Percentiles rank a stretch among this genome's conserved stretches.
Conservation (phyloP, 2,888 invertebrate species). For the Brachyptera risi region DNA sequence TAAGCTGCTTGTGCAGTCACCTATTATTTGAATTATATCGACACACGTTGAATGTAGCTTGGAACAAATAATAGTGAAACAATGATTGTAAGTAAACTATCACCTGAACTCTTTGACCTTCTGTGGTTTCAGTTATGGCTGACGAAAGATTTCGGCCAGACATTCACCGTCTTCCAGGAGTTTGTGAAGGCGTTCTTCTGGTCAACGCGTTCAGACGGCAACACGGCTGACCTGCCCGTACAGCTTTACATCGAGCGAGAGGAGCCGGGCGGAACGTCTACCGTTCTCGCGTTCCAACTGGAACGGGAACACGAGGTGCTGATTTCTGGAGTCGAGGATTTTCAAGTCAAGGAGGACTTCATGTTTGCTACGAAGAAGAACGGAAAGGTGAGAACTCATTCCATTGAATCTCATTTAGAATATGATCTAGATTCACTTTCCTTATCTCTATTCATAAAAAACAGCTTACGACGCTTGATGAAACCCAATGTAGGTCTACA, state of each 20-base stretch:
- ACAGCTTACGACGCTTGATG: too few species aligned
- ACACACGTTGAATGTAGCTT: too few species aligned
- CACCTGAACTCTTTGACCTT: too few species aligned
- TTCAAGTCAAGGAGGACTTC: conserved; percentile 77
- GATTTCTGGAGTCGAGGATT: conserved; percentile 70
- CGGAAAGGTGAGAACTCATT: conserved; percentile 51
- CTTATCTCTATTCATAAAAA: too few species aligned
- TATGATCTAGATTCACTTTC: too few species aligned
- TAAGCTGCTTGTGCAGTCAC: too few species aligned
- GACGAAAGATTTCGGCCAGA: conserved; percentile 68
- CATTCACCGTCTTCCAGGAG: conserved; percentile 64
- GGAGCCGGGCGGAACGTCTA: conserved; percentile 56
- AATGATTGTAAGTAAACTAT: too few species aligned
- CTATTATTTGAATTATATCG: too few species aligned
- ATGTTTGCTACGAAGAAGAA: conserved; percentile 75
- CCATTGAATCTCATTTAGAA: too few species aligned
- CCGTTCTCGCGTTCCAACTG: conserved; percentile 46
- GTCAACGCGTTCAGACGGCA: conserved; percentile 45
- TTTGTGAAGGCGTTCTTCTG: conserved; percentile 77
- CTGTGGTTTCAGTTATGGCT: conserved; percentile 62
- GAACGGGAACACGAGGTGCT: conserved; percentile 46
- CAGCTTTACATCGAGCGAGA: conserved; percentile 66
- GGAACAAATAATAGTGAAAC: too few species aligned
- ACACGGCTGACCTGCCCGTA: conserved; percentile 25
- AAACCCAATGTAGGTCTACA: too few species aligned